Percentiles rank a stretch among this genome's conserved stretches.
These are phyloP conservation scores for Cyprinella venusta DNA, from an alignment of 2,797 vertebrate genomes.

Conservation along the genomic window DNA sequence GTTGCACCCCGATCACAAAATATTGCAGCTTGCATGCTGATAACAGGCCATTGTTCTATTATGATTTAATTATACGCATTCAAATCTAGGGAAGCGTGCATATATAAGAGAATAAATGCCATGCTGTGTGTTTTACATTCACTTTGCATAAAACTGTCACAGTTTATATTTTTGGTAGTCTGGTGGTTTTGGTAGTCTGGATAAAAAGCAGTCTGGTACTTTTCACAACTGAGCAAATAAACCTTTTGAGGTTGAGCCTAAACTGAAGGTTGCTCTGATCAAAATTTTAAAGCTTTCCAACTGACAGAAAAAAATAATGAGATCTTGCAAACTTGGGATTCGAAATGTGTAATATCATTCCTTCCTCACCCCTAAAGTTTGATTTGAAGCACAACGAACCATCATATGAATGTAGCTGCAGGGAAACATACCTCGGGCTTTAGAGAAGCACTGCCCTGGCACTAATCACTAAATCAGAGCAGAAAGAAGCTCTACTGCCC, in stretches of 20 bases:
- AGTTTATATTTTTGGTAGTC: neutral
- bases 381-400: neutral
- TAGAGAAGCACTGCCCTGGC: constrained; percentile 37
- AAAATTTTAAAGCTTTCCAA: neutral
- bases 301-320: neutral
- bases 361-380: neutral
- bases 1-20: constrained; percentile 10
- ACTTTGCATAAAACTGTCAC: neutral
- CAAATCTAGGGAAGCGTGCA: neutral
- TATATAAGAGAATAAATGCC: neutral
- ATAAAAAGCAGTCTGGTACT: neutral
- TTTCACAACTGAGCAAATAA: neutral
- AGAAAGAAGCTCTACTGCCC: constrained; percentile 34
- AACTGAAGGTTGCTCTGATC: neutral
- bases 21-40: neutral
- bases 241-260: neutral
- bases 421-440: constrained; percentile 25
- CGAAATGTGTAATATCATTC: constrained; percentile 6
- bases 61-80: neutral
- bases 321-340: constrained; percentile 5
- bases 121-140: neutral
- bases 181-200: neutral
- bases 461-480: constrained; percentile 43
- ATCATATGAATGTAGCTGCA: constrained; percentile 21
- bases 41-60: neutral